phyloP scores from a whole-genome alignment of 2,888 invertebrate species.

The Camponotus fellah region DNA sequence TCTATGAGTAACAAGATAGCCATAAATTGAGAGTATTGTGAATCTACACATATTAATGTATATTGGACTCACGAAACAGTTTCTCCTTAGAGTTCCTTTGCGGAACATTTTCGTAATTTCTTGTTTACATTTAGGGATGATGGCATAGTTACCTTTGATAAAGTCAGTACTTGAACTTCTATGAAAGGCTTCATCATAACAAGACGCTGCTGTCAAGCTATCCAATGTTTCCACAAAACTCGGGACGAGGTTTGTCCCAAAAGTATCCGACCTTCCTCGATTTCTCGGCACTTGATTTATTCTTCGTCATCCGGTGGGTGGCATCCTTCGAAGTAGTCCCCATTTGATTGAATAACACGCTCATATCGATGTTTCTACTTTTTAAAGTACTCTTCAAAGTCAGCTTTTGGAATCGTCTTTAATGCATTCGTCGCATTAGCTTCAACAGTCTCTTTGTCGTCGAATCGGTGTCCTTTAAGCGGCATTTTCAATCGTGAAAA shows the following conservation, averaged over 20 bases:
- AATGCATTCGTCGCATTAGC: too few species aligned
- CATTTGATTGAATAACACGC: too few species aligned
- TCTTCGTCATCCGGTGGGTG: too few species aligned
- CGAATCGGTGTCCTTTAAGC: too few species aligned
- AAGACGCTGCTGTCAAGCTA: not conserved
- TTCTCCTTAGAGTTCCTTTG: constrained; percentile 37
- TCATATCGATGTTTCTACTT: too few species aligned
- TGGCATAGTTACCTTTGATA: not conserved
- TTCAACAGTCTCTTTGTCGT: too few species aligned
- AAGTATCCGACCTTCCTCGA: too few species aligned
- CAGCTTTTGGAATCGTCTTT: too few species aligned
- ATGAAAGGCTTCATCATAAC: constrained; percentile 24
- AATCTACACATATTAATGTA: not conserved
- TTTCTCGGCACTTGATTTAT: too few species aligned
- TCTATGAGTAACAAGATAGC: not conserved
- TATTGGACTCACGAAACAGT: constrained; percentile 34
- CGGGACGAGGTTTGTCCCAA: constrained; percentile 1
- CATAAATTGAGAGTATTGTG: constrained; percentile 16
- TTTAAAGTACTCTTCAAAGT: too few species aligned
- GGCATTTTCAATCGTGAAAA: too few species aligned
- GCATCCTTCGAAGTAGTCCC: too few species aligned
- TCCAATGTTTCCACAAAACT: constrained; percentile 9
- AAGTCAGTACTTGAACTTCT: constrained; percentile 22
- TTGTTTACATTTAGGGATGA: constrained; percentile 30
- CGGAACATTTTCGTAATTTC: constrained; percentile 36